A percentile compares a stretch with the other conserved stretches of the same genome.
Evolutionary conservation across 1,140 invertebrate species (phyloP).

Genomic region (Nebria ingens): DNA sequence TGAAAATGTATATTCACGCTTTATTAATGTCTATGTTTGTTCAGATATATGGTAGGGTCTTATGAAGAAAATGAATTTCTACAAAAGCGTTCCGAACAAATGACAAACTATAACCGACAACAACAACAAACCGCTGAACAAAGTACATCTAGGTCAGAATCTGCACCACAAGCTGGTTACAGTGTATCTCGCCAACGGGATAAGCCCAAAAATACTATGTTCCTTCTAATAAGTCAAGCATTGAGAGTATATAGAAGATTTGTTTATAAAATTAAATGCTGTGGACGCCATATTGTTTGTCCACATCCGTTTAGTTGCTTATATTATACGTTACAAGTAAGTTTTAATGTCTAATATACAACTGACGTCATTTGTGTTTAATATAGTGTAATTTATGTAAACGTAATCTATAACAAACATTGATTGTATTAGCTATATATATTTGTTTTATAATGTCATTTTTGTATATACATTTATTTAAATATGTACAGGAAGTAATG

Average conservation of each 20-base stretch:
- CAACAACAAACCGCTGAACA: slow-evolving; percentile 13
- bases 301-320: slow-evolving; percentile 51
- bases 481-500: not conserved
- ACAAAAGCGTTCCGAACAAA: slow-evolving; percentile 10
- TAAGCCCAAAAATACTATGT: slow-evolving; percentile 25
- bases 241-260: slow-evolving; percentile 38
- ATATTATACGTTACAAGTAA: slow-evolving; percentile 39
- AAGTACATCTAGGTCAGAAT: not conserved
- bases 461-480: too few relatives aligned
- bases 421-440: too few relatives aligned
- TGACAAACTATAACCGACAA: slow-evolving; percentile 20
- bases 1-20: not conserved
- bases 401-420: too few relatives aligned
- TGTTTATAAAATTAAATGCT: slow-evolving; percentile 39
- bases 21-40: slow-evolving; percentile 11
- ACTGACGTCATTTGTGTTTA: too few relatives aligned
- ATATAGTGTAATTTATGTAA: not conserved
- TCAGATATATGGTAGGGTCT: slow-evolving; percentile 50
- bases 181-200: slow-evolving; percentile 11
- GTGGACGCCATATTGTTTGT: slow-evolving; percentile 42
- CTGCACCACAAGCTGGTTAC: not conserved
- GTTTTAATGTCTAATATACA: not conserved
- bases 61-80: slow-evolving; percentile 42
- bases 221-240: slow-evolving; percentile 34
- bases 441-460: too few relatives aligned